A percentile compares a stretch with the other conserved stretches of the same genome.
These are phyloP conservation scores for Gymnoscopelus braueri DNA, from an alignment of 2,797 vertebrate species.

Conservation along the genomic window DNA sequence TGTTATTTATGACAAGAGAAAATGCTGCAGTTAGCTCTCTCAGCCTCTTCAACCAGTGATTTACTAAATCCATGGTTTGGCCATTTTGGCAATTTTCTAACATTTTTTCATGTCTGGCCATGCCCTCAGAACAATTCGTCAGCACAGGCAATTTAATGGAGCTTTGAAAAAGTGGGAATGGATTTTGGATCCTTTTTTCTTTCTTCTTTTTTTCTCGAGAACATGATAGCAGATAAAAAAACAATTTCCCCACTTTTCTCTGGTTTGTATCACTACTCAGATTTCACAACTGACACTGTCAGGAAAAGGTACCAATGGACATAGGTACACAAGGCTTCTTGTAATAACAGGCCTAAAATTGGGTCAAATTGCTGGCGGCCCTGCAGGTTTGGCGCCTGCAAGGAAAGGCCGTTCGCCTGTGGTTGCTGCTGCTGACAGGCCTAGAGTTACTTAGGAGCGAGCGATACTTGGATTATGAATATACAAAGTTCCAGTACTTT, in stretches of 20 bases:
- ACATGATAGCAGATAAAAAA: slow-evolving; percentile 12
- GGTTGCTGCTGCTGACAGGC: slow-evolving; percentile 62
- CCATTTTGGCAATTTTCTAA: slow-evolving; percentile 2
- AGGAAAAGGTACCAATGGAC: slow-evolving; percentile 19
- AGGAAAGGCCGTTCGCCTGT: slow-evolving; percentile 63
- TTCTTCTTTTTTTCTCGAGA: not conserved
- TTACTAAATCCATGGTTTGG: slow-evolving; percentile 17
- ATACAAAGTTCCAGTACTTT: slow-evolving; percentile 13
- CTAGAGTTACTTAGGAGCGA: slow-evolving; percentile 48
- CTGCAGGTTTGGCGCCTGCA: slow-evolving; percentile 63
- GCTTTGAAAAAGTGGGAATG: not conserved
- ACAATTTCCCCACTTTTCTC: not conserved
- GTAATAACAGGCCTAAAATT: slow-evolving; percentile 60
- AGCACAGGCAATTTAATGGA: not conserved
- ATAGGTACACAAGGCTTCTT: slow-evolving; percentile 33
- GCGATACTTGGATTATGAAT: slow-evolving; percentile 54
- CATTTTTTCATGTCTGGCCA: not conserved
- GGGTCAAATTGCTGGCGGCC: slow-evolving; percentile 54
- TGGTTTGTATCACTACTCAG: not conserved
- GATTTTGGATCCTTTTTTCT: not conserved
- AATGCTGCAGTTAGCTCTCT: slow-evolving; percentile 45
- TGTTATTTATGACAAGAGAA: slow-evolving; percentile 67
- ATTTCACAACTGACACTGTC: not conserved
- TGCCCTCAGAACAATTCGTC: not conserved
- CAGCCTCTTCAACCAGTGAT: slow-evolving; percentile 33